Evolutionary conservation across 2,113 vertebrate species (phyloP).

Genomic region (Bettongia penicillata): DNA sequence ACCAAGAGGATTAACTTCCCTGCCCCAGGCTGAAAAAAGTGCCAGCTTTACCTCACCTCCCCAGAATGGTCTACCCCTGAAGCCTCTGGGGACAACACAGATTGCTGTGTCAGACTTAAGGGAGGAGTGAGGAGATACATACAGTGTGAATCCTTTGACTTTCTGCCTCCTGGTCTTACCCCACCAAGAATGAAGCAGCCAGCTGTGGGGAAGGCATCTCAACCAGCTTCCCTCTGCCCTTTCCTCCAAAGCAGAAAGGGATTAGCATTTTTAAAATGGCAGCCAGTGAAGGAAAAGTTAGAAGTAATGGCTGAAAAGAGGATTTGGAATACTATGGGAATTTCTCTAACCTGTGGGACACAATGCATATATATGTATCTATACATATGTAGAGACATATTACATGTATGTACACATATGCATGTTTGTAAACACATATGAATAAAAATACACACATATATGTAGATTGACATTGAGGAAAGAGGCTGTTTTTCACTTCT

Average conservation of each 20-base stretch:
- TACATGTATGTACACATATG: too few species aligned
- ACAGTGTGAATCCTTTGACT: not conserved
- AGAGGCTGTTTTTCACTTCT: too few species aligned
- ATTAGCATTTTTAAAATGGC: conserved; percentile 48
- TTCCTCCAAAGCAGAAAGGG: not conserved
- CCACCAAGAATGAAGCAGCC: not conserved
- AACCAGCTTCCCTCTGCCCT: not conserved
- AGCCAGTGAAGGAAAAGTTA: conserved; percentile 49
- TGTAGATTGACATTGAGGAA: too few species aligned
- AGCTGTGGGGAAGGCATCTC: too few species aligned
- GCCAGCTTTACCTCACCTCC: not conserved
- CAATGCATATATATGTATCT: too few species aligned
- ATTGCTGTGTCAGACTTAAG: too few species aligned
- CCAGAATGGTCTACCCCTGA: too few species aligned
- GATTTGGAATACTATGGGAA: conserved; percentile 64
- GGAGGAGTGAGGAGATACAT: not conserved
- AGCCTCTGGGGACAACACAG: not conserved
- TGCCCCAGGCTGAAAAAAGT: not conserved
- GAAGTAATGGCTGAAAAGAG: conserved; percentile 57
- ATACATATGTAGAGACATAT: too few species aligned
- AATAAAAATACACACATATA: too few species aligned
- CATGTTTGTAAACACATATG: too few species aligned
- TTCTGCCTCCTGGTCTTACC: not conserved
- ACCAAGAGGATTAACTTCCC: not conserved
- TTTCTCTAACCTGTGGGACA: conserved; percentile 65